phyloP scores from a whole-genome alignment of 2,113 vertebrate species.

The Prolemur simus region DNA sequence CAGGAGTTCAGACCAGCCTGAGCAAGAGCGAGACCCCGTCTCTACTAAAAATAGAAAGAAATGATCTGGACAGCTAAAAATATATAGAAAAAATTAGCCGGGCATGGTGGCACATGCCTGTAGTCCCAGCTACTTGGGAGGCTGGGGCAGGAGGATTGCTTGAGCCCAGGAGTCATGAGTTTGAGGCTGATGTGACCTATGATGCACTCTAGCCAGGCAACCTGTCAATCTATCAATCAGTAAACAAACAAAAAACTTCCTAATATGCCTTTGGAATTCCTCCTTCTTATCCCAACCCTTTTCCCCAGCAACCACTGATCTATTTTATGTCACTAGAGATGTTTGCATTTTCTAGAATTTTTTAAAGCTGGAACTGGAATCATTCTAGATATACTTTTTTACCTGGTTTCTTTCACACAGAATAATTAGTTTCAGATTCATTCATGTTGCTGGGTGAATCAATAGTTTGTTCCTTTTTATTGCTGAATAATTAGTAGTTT shows the following conservation, averaged over 20 bases:
- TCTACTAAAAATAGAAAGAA: too few relatives aligned
- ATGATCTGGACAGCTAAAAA: too few relatives aligned
- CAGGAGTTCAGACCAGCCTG: too few relatives aligned
- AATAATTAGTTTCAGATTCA: not conserved
- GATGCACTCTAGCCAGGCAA: too few relatives aligned
- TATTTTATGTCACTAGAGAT: not conserved
- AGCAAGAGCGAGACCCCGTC: too few relatives aligned
- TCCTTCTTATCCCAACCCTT: not conserved
- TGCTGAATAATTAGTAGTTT: not conserved
- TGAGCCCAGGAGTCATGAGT: too few relatives aligned
- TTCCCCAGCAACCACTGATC: not conserved
- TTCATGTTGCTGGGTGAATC: not conserved
- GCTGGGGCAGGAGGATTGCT: too few relatives aligned
- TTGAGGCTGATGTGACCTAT: too few relatives aligned
- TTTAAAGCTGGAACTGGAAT: not conserved
- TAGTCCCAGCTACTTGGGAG: too few relatives aligned
- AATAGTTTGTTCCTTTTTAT: not conserved
- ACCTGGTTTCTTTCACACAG: not conserved
- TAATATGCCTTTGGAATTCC: not conserved
- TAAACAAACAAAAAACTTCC: not conserved
- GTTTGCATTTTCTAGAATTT: not conserved
- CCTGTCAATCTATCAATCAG: too few relatives aligned
- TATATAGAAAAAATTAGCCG: too few relatives aligned
- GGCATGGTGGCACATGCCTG: too few relatives aligned
- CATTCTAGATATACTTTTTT: not conserved